A percentile compares a stretch with the other conserved stretches of the same genome.
Evolutionary conservation across 2,888 invertebrate genomes (phyloP).

Genomic region (Agrochola lychnidis): DNA sequence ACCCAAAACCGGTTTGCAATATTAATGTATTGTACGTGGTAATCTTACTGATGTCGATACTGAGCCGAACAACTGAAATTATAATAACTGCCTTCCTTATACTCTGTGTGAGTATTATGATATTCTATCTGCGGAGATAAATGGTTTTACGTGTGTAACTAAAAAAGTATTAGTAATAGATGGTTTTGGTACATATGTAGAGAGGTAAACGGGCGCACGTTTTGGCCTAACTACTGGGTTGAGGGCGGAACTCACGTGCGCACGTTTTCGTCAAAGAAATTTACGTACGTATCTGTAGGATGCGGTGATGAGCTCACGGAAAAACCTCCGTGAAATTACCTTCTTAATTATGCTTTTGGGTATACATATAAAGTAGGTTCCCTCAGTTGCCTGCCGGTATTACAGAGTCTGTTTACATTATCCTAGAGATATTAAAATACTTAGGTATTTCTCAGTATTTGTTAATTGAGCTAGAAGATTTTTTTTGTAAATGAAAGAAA

Average conservation of each 20-base stretch:
- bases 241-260: slow-evolving; percentile 54
- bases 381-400: slow-evolving; percentile 29
- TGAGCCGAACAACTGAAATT: slow-evolving; percentile 73
- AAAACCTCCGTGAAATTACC: slow-evolving; percentile 56
- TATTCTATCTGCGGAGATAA: slow-evolving; percentile 59
- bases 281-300: slow-evolving; percentile 52
- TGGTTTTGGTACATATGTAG: slow-evolving; percentile 20
- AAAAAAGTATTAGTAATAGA: slow-evolving; percentile 50
- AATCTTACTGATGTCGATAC: slow-evolving; percentile 82
- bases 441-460: background rate
- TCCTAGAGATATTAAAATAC: slow-evolving; percentile 1
- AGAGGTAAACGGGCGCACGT: slow-evolving; percentile 50
- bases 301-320: slow-evolving; percentile 52
- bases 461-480: background rate
- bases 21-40: slow-evolving; percentile 87
- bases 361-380: slow-evolving; percentile 51
- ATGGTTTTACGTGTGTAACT: slow-evolving; percentile 43
- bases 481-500: background rate
- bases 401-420: slow-evolving; percentile 24
- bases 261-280: slow-evolving; percentile 59
- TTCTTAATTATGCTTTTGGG: slow-evolving; percentile 59
- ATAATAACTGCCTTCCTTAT: slow-evolving; percentile 69
- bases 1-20: slow-evolving; percentile 85
- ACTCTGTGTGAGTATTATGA: slow-evolving; percentile 50
- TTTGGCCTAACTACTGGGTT: slow-evolving; percentile 43